These are phyloP conservation scores for Apus apus DNA, from an alignment of 2,113 vertebrate genomes.

Conservation along the genomic window DNA sequence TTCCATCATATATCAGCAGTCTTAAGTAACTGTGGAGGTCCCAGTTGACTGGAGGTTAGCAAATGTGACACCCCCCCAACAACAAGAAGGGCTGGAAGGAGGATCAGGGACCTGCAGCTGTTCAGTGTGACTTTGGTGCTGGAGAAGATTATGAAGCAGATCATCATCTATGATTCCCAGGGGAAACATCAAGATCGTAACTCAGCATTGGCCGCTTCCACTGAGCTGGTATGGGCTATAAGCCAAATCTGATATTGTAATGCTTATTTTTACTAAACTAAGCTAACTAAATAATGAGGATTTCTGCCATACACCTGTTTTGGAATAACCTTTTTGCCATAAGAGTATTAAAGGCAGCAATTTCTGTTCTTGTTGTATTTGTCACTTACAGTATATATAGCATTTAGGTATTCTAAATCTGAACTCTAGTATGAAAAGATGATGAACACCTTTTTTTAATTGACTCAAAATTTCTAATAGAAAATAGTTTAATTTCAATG, in stretches of 20 bases:
- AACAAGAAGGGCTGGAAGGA: no score
- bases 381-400: fast-evolving
- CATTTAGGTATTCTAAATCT: background rate
- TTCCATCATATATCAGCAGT: no score
- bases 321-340: background rate
- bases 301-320: background rate
- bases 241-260: background rate
- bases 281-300: background rate
- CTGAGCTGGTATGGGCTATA: background rate
- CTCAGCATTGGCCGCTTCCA: background rate
- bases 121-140: no score
- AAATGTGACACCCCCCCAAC: no score
- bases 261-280: background rate
- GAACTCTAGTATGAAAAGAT: background rate
- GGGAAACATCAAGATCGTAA: background rate
- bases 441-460: background rate
- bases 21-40: no score
- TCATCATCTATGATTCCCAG: background rate
- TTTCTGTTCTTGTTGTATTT: background rate
- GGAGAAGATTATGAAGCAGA: no score
- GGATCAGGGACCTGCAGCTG: no score
- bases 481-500: background rate
- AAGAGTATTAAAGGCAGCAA: background rate
- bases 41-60: no score
- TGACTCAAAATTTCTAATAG: background rate